These are phyloP conservation scores for Cyphomyrus plagiostoma DNA, from an alignment of 2,113 vertebrate genomes.

Conservation along the genomic window DNA sequence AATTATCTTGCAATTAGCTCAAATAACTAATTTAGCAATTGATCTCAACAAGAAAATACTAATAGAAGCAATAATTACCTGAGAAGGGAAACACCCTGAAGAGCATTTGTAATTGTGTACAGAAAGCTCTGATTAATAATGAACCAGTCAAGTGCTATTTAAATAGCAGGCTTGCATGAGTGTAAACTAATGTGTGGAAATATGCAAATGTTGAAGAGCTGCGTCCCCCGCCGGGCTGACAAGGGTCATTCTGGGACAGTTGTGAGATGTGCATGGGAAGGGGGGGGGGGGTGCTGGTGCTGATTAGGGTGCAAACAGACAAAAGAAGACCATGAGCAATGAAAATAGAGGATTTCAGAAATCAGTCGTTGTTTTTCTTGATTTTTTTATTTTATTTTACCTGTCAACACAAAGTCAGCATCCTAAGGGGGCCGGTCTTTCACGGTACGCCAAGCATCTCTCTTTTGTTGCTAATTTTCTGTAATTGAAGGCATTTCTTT, in stretches of 20 bases:
- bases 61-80: slow-evolving; percentile 40
- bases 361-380: neutral
- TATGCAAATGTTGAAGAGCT: neutral
- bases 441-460: slow-evolving; percentile 63
- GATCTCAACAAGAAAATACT: slow-evolving; percentile 47
- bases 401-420: slow-evolving; percentile 36
- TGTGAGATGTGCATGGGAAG: neutral
- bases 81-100: slow-evolving; percentile 30
- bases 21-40: slow-evolving; percentile 65
- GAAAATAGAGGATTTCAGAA: neutral
- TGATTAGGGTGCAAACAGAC: neutral
- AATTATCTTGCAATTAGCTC: slow-evolving; percentile 57
- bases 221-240: neutral
- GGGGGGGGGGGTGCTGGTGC: neutral
- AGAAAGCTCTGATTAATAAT: slow-evolving; percentile 29
- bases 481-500: slow-evolving; percentile 63
- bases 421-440: slow-evolving; percentile 61
- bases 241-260: neutral
- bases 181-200: neutral
- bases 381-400: neutral
- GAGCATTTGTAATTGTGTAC: slow-evolving; percentile 39
- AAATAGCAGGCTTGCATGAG: slow-evolving; percentile 20
- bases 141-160: slow-evolving; percentile 29
- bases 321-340: neutral
- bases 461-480: slow-evolving; percentile 40